Conservation (phyloP, 2,888 invertebrate species). For the Halictus ligatus region DNA sequence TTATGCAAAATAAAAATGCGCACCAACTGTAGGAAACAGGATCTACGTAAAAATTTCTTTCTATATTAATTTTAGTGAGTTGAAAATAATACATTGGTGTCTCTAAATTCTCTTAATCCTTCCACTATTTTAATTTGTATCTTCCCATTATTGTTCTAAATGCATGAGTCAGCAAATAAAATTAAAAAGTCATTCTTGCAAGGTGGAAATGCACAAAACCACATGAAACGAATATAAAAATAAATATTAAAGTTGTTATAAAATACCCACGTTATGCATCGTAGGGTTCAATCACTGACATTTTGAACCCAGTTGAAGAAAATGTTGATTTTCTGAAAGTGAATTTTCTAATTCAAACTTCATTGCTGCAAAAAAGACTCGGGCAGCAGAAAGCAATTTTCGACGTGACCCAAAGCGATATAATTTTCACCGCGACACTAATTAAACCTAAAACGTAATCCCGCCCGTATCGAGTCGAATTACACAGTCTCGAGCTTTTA, state of each 20-base stretch:
- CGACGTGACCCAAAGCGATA: neutral
- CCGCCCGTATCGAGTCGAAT: neutral
- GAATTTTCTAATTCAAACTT: neutral
- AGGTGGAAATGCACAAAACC: neutral
- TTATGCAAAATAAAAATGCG: too few relatives aligned
- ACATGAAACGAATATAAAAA: too few relatives aligned
- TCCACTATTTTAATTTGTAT: too few relatives aligned
- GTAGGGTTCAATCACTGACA: neutral
- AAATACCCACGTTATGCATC: neutral
- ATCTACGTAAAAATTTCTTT: too few relatives aligned
- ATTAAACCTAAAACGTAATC: conserved; percentile 13
- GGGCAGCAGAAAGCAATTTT: neutral
- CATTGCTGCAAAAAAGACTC: neutral
- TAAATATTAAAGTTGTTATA: neutral
- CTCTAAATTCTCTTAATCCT: too few relatives aligned
- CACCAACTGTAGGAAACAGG: too few relatives aligned
- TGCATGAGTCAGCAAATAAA: too few relatives aligned
- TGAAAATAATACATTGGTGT: too few relatives aligned
- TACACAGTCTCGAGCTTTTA: conserved; percentile 8
- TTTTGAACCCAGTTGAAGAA: neutral
- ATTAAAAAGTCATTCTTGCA: neutral
- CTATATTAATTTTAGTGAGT: too few relatives aligned
- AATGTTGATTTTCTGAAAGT: neutral
- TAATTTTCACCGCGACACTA: neutral
- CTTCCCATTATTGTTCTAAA: too few relatives aligned